These are phyloP conservation scores for Umimayanthus kanabou DNA, from an alignment of 92 coral and sea anemone genomes.

Conservation along the genomic window DNA sequence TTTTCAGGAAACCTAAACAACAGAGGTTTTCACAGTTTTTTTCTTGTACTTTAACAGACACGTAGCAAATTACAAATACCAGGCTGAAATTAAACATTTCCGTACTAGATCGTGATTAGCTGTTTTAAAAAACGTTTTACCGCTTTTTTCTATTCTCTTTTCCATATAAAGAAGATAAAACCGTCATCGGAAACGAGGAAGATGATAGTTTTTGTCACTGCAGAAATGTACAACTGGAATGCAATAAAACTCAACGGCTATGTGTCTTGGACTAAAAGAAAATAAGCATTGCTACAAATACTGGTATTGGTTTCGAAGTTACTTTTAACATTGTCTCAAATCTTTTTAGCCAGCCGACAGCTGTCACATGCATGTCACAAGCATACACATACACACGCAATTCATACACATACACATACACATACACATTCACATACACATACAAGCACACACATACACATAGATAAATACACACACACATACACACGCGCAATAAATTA, in stretches of 20 bases:
- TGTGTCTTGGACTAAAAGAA: background rate
- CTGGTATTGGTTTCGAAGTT: background rate
- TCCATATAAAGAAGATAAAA: background rate
- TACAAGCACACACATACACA: background rate
- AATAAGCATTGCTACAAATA: background rate
- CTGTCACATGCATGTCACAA: background rate
- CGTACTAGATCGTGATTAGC: background rate
- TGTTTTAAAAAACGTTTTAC: background rate
- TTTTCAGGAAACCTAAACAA: background rate
- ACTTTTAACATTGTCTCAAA: too few species aligned
- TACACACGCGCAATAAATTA: background rate
- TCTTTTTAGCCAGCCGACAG: background rate
- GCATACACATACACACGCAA: too few species aligned
- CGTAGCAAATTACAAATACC: background rate
- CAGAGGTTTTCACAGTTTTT: background rate
- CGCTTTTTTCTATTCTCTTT: background rate
- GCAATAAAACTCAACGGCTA: too few species aligned
- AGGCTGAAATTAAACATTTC: background rate
- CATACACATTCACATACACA: too few species aligned
- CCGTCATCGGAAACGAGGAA: background rate
- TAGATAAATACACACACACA: background rate
- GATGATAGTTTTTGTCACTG: background rate
- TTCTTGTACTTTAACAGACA: background rate
- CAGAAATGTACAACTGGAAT: background rate
- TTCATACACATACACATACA: background rate